Percentiles rank a stretch among this genome's conserved stretches.
phyloP scores from a whole-genome alignment of 1,140 invertebrate genomes.

The Muscidifurax raptorellus region DNA sequence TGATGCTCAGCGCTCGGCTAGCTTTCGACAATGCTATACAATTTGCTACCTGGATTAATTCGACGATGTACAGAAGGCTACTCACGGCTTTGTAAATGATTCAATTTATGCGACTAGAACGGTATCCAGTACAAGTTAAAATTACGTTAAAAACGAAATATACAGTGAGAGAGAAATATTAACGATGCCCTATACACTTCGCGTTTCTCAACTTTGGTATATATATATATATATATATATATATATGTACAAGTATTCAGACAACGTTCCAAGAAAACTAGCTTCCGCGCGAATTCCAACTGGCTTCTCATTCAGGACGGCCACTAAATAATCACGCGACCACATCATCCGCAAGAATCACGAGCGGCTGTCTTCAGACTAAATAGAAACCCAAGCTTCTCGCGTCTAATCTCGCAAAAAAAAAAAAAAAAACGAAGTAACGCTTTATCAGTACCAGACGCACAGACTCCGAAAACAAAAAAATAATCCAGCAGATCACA shows the following conservation, averaged over 20 bases:
- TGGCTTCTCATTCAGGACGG: not conserved
- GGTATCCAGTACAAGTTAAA: no score
- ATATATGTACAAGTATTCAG: not conserved
- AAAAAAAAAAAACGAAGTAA: not conserved
- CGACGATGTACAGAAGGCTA: not conserved
- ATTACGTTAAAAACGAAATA: not conserved
- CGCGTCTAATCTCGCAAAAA: not conserved
- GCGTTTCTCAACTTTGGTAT: not conserved
- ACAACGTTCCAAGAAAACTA: not conserved
- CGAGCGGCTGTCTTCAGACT: not conserved
- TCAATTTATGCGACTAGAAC: not conserved
- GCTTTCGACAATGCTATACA: conserved; percentile 8
- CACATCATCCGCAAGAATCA: not conserved
- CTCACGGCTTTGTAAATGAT: no score
- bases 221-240: no score
- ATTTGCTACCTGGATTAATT: conserved; percentile 7
- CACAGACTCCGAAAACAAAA: conserved; percentile 20
- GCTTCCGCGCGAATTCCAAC: not conserved
- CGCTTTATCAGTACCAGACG: conserved; percentile 16
- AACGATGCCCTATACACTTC: not conserved
- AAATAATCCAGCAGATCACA: not conserved
- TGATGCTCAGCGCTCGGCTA: not conserved
- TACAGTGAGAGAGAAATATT: not conserved
- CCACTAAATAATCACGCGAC: not conserved
- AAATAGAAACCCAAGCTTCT: conserved; percentile 19